A percentile compares a stretch with the other conserved stretches of the same genome.
These are phyloP conservation scores for Oceanodroma leucorhoa DNA, from an alignment of 2,797 vertebrate species.

Conservation along the genomic window DNA sequence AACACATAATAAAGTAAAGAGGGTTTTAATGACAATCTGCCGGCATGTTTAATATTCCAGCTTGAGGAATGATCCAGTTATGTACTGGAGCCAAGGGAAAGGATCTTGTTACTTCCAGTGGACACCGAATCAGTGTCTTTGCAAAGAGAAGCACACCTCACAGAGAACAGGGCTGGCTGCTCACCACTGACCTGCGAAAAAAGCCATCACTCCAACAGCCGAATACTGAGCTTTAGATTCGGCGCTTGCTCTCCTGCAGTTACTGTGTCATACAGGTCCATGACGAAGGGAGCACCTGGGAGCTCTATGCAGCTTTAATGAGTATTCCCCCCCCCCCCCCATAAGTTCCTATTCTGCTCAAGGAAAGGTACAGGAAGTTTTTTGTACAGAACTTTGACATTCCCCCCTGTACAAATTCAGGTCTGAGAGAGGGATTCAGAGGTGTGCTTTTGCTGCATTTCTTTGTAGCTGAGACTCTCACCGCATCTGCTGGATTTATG, in stretches of 20 bases:
- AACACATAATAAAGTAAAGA: conserved; percentile 60
- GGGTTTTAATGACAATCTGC: conserved; percentile 66
- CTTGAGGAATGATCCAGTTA: conserved; percentile 51
- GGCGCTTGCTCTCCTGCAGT: background rate
- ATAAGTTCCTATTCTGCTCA: background rate
- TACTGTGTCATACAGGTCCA: background rate
- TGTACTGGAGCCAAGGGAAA: conserved; percentile 15
- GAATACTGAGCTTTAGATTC: background rate
- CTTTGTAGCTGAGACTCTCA: background rate
- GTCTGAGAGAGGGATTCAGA: background rate
- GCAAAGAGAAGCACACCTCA: background rate
- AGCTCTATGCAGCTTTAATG: background rate
- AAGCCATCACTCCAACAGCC: background rate
- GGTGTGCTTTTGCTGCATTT: background rate
- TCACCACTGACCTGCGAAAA: background rate
- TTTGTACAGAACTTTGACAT: background rate
- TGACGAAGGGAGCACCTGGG: background rate
- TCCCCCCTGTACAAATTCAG: background rate
- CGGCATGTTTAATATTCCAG: conserved; percentile 49
- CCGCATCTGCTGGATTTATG: background rate
- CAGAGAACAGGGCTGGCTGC: background rate
- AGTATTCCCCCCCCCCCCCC: background rate
- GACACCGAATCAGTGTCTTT: background rate
- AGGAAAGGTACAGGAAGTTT: background rate
- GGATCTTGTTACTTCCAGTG: background rate